Evolutionary conservation across 2,113 vertebrate genomes (phyloP).

Genomic region (Passer domesticus): DNA sequence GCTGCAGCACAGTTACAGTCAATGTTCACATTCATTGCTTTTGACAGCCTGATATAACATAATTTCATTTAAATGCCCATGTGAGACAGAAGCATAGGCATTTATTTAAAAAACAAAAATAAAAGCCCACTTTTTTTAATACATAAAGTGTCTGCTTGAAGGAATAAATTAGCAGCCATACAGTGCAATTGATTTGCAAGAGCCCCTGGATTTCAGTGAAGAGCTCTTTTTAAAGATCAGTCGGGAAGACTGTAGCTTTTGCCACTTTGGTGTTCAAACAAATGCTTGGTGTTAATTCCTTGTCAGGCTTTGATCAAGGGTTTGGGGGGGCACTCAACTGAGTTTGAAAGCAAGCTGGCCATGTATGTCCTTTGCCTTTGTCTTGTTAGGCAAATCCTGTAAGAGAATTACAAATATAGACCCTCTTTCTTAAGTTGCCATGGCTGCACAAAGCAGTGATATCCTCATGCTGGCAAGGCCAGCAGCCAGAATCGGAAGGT

Average conservation of each 20-base stretch:
- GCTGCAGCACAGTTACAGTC: neutral
- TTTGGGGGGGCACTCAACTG: neutral
- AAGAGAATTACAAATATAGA: neutral
- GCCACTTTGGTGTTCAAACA: neutral
- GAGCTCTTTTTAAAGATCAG: neutral
- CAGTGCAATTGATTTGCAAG: neutral
- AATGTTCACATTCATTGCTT: constrained; percentile 29
- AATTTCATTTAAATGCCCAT: constrained; percentile 30
- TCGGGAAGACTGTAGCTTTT: neutral
- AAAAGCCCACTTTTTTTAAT: neutral
- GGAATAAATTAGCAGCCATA: neutral
- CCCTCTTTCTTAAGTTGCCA: neutral
- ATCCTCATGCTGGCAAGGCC: accelerated
- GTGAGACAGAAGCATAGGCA: neutral
- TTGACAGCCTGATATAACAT: constrained; percentile 16
- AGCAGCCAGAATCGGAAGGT: neutral
- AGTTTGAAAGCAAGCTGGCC: neutral
- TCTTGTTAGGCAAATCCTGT: neutral
- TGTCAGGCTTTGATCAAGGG: neutral
- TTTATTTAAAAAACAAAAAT: neutral
- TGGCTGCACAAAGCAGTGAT: neutral
- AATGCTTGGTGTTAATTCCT: neutral
- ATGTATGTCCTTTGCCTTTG: neutral
- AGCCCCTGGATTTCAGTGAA: neutral
- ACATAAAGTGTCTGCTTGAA: neutral